These are phyloP conservation scores for Gorsachius goisagi DNA, from an alignment of 2,113 vertebrate species.

Conservation along the genomic window DNA sequence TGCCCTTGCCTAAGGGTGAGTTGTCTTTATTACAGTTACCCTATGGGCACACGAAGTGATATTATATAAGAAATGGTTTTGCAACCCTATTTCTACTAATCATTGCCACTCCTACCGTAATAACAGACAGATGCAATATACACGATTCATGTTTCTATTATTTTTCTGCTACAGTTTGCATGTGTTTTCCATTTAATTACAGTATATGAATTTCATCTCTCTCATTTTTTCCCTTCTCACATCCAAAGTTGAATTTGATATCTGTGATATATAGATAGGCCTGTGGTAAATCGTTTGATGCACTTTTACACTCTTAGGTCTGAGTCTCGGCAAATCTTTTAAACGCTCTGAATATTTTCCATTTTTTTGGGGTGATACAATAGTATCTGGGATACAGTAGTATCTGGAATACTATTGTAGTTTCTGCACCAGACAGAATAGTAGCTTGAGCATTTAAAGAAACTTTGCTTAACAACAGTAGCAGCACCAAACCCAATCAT, in stretches of 20 bases:
- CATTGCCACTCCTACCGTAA: conserved; percentile 58
- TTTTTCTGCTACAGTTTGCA: conserved; percentile 56
- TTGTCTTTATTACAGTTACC: conserved; percentile 15
- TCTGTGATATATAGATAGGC: conserved; percentile 19
- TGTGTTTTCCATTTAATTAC: conserved; percentile 63
- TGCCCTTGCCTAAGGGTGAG: conserved; percentile 10
- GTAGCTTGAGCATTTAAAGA: not conserved
- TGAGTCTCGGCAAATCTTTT: conserved; percentile 1
- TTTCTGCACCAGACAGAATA: not conserved
- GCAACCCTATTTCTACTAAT: conserved; percentile 51
- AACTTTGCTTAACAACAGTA: not conserved
- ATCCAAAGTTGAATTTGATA: conserved; percentile 39
- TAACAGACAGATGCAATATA: conserved; percentile 51
- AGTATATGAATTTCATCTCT: conserved; percentile 19
- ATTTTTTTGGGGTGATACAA: not conserved
- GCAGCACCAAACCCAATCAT: not conserved
- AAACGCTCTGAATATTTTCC: conserved; percentile 17
- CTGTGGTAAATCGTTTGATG: not conserved
- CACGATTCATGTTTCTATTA: conserved; percentile 41
- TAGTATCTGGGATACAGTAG: not conserved
- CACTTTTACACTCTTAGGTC: not conserved
- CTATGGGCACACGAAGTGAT: conserved; percentile 33
- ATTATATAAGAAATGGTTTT: conserved; percentile 49
- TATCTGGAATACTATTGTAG: not conserved
- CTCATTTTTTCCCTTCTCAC: conserved; percentile 9